Conservation (phyloP, 1,140 invertebrate species). For the Trichonephila clavipes region DNA sequence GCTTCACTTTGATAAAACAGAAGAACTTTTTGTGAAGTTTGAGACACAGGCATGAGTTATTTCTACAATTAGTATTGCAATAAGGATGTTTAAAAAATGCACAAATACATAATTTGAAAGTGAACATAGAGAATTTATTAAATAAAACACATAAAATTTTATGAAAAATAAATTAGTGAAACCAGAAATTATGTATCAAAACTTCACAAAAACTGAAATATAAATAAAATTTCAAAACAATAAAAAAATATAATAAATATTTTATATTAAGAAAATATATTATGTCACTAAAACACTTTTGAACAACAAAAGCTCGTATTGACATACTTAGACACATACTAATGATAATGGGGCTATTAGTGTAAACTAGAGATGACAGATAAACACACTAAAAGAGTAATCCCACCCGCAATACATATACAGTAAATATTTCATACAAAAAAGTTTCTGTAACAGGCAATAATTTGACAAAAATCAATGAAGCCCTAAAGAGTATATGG, state of each 20-base stretch:
- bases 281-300: conserved; percentile 52
- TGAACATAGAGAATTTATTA: not conserved
- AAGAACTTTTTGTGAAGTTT: conserved; percentile 41
- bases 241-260: not conserved
- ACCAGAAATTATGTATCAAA: not conserved
- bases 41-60: conserved; percentile 18
- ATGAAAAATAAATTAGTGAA: conserved; percentile 8
- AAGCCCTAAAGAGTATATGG: conserved; percentile 71
- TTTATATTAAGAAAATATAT: conserved; percentile 1
- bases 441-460: conserved; percentile 50
- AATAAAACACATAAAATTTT: not conserved
- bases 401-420: conserved; percentile 67
- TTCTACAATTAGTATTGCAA: no score
- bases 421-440: conserved; percentile 45
- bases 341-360: conserved; percentile 23
- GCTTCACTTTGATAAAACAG: conserved; percentile 63
- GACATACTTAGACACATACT: conserved; percentile 38
- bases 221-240: not conserved
- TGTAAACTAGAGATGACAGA: conserved; percentile 49
- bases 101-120: not conserved
- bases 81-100: not conserved
- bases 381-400: conserved; percentile 57
- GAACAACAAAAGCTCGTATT: not conserved
- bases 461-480: conserved; percentile 58
- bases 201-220: not conserved